Evolutionary conservation across 1,140 invertebrate species (phyloP).

Genomic region (Helicoverpa zea): DNA sequence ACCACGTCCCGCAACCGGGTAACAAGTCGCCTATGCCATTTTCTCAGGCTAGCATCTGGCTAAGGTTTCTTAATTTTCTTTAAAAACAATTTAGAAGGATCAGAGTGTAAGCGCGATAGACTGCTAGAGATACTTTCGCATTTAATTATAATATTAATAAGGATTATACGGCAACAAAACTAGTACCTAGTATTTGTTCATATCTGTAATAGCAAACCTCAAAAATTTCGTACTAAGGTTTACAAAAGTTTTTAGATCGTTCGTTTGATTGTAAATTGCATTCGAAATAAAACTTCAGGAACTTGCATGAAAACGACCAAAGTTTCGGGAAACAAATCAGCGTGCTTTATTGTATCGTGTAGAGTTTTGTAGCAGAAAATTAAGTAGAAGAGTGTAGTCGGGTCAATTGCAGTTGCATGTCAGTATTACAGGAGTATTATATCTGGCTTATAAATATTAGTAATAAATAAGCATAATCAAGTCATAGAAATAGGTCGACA

Average conservation of each 20-base stretch:
- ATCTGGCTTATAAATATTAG: not conserved
- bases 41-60: no score
- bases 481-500: slow-evolving; percentile 51
- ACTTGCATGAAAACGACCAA: not conserved
- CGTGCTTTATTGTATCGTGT: not conserved
- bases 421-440: not conserved
- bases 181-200: no score
- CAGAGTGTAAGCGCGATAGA: no score
- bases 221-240: no score
- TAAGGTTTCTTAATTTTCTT: no score
- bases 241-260: not conserved
- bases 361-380: not conserved
- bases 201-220: no score
- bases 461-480: not conserved
- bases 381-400: not conserved
- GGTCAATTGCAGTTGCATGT: not conserved
- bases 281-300: slow-evolving; percentile 3
- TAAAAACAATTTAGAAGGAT: no score
- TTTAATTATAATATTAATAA: no score
- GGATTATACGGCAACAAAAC: no score
- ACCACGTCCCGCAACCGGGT: no score
- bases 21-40: no score
- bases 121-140: no score
- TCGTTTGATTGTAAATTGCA: not conserved
- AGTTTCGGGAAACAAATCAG: not conserved